phyloP scores from a whole-genome alignment of 2,797 vertebrate genomes.

The Artibeus jamaicensis region DNA sequence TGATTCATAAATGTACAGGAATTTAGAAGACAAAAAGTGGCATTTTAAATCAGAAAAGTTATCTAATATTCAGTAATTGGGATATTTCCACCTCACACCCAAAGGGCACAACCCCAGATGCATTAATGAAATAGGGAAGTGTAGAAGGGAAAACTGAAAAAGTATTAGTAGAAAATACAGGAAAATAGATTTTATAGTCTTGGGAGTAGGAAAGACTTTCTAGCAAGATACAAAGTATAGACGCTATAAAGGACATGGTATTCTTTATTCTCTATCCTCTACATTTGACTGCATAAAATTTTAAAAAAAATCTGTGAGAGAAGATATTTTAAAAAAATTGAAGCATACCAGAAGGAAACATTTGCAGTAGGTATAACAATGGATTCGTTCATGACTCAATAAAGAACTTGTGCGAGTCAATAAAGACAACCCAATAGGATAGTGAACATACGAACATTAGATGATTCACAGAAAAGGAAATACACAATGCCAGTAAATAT shows the following conservation, averaged over 20 bases:
- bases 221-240: background rate
- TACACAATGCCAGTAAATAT: background rate
- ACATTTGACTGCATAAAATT: background rate
- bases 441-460: background rate
- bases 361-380: background rate
- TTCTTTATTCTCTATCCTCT: background rate
- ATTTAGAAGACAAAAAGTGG: background rate
- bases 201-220: background rate
- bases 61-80: background rate
- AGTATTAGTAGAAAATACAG: background rate
- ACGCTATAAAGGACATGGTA: background rate
- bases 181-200: background rate
- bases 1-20: background rate
- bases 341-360: background rate
- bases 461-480: background rate
- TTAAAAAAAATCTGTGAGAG: background rate
- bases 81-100: background rate
- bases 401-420: background rate
- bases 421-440: background rate
- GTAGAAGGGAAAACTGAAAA: background rate
- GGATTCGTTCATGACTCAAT: background rate
- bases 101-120: background rate
- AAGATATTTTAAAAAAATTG: background rate
- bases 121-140: background rate
- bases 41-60: constrained; percentile 10